These are phyloP conservation scores for Grammomys dolichurus DNA, from an alignment of 2,113 vertebrate species.

Conservation along the genomic window DNA sequence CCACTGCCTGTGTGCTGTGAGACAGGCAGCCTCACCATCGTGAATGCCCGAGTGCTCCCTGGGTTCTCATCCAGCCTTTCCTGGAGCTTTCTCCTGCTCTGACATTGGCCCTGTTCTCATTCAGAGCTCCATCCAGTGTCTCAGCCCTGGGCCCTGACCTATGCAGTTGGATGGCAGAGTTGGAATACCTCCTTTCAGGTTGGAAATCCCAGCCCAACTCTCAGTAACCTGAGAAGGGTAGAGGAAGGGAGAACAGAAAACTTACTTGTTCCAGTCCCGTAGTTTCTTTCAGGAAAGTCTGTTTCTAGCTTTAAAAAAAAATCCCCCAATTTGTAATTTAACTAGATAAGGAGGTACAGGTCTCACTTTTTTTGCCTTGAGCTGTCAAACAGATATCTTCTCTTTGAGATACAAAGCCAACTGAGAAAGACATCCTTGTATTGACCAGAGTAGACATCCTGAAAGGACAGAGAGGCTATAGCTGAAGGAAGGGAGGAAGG, in stretches of 20 bases:
- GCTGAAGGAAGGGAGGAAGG: neutral
- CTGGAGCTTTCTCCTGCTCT: neutral
- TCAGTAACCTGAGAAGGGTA: neutral
- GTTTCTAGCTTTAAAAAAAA: neutral
- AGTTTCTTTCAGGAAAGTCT: neutral
- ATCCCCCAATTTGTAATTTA: neutral
- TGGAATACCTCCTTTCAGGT: neutral
- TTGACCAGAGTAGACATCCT: neutral
- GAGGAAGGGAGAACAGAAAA: neutral
- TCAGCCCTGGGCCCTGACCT: neutral
- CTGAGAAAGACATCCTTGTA: neutral
- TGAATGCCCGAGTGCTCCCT: neutral
- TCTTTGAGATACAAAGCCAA: neutral
- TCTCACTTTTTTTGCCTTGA: neutral
- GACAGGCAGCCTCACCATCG: neutral
- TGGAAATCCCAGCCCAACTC: neutral
- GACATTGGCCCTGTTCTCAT: neutral
- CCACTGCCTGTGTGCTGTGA: neutral
- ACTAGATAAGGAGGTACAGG: neutral
- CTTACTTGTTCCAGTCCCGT: neutral
- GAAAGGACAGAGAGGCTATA: neutral
- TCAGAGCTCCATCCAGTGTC: neutral
- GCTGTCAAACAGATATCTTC: neutral
- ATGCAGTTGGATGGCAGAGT: neutral
- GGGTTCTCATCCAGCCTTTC: neutral